A percentile compares a stretch with the other conserved stretches of the same genome.
Evolutionary conservation across 2,888 invertebrate genomes (phyloP).

Genomic region (Ochropleura plecta): DNA sequence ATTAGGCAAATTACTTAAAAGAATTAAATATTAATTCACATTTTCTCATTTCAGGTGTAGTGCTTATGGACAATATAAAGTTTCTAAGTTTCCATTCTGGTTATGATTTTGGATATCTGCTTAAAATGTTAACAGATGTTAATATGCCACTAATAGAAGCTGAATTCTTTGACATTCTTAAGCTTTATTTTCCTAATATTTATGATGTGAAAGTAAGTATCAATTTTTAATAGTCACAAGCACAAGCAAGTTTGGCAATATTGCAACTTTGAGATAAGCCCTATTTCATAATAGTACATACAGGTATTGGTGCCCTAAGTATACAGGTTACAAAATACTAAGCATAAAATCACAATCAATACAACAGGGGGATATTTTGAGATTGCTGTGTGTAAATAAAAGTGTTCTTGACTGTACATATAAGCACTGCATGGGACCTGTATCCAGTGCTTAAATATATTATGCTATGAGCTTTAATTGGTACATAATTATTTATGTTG

Average conservation of each 20-base stretch:
- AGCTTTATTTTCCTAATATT: conserved; percentile 98
- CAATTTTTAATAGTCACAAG: neutral
- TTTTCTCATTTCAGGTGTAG: conserved; percentile 92
- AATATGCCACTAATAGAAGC: conserved; percentile 98
- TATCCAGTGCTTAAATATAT: neutral
- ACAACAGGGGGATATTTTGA: neutral
- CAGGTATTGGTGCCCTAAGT: too few species aligned
- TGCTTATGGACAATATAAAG: conserved; percentile 98
- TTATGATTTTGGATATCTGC: conserved; percentile 99
- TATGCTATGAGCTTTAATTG: neutral
- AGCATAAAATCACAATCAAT: neutral
- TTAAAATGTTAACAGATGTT: conserved; percentile 98
- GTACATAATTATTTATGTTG: neutral
- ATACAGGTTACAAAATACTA: neutral
- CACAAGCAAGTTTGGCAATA: neutral
- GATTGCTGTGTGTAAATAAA: neutral
- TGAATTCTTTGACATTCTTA: conserved; percentile 98
- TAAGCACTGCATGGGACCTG: neutral
- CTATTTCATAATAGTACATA: too few species aligned
- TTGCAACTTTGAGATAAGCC: too few species aligned
- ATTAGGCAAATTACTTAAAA: neutral
- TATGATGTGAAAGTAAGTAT: conserved; percentile 98
- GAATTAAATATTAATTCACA: neutral
- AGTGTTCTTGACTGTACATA: neutral
- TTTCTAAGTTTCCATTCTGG: conserved; percentile 99